Base-by-base conservation (phyloP, 2,888 invertebrate species). In the Nineta flava region DNA sequence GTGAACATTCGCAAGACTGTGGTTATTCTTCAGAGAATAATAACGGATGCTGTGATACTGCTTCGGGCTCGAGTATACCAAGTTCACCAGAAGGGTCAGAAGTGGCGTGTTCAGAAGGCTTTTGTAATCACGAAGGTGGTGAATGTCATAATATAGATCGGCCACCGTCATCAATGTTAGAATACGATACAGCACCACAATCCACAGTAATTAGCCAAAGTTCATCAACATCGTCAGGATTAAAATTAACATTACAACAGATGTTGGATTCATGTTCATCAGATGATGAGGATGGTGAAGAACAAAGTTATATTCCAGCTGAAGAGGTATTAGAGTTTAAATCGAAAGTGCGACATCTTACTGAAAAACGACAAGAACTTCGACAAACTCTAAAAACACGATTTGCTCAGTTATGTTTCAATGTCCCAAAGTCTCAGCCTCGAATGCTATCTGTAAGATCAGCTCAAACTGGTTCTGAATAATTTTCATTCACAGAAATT, bases 31-130 rank as follows among this genome's bases (percentile, higher is more conserved):
- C 91, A 10, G 91, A 87, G 53, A 81, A 82, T 56, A 84, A 84
- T 60, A 81, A 81, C 50, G 81, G 81, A 46, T 78, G 76, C 62
- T 79, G 77, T 59, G 77, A 77, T 56, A 79, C 78, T 34, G 74
- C 77, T 51, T 78, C 78, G 7, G 73, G 79, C 41, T 86, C 86
- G 17, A 88, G 88, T 56, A 72, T 83, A 52, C 80, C 83, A 57
- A 88, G 87, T 62, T 87, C 90, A 3, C 87, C 90, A 0, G 92
- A 91, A 61, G 90, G 91, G 31, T 91, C 91, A 0, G 92, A 91
- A 62, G 79, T 91, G 49, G 88, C 87, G 1, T 93, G 90, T 66
- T 87, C 84, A 1, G 92, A 92, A 62, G 84, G 84, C 41, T 85
- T 87, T 63, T 92, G 92, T 66, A 86, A 85, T 63, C 81, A 83